Evolutionary conservation across 2,797 vertebrate genomes (phyloP).

Genomic region (Brachyalestes nurse): DNA sequence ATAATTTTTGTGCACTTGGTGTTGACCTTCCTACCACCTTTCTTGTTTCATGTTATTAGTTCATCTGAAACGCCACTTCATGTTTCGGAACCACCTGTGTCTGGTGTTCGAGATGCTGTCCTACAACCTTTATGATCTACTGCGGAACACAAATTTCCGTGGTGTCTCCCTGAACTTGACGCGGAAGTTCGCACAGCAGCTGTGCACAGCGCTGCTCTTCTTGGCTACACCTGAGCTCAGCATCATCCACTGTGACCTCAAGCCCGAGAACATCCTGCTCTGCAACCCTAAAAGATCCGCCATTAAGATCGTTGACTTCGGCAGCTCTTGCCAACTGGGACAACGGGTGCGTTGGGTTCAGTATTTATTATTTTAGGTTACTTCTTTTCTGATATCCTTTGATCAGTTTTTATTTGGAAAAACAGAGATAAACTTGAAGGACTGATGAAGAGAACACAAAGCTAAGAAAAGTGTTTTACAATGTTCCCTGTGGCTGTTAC

Average conservation of each 20-base stretch:
- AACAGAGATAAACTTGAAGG: background rate
- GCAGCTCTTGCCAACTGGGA: conserved; percentile 97
- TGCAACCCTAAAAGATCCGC: conserved; percentile 99
- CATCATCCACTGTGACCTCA: conserved; percentile 99
- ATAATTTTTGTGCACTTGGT: conserved; percentile 30
- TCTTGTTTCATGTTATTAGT: conserved; percentile 73
- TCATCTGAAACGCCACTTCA: conserved; percentile 99
- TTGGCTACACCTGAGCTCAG: conserved; percentile 99
- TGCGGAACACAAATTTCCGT: conserved; percentile 99
- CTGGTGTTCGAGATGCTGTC: conserved; percentile 99
- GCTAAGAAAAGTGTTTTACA: too few species aligned
- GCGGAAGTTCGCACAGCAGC: conserved; percentile 98
- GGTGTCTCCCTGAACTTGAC: conserved; percentile 99
- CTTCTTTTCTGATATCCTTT: background rate
- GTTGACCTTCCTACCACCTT: background rate
- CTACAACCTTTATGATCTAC: conserved; percentile 97
- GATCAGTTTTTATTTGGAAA: background rate
- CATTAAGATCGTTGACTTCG: conserved; percentile 99
- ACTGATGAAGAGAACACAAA: background rate
- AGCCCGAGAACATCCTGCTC: conserved; percentile 99
- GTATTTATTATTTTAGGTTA: background rate
- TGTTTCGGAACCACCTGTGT: conserved; percentile 99
- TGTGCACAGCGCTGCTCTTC: conserved; percentile 99
- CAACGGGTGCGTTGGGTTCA: conserved; percentile 45
- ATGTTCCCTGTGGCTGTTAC: background rate